Evolutionary conservation across 2,113 vertebrate species (phyloP), one percentile per base, ranked within the genome.

Genomic region (Alethe diademata): DNA sequence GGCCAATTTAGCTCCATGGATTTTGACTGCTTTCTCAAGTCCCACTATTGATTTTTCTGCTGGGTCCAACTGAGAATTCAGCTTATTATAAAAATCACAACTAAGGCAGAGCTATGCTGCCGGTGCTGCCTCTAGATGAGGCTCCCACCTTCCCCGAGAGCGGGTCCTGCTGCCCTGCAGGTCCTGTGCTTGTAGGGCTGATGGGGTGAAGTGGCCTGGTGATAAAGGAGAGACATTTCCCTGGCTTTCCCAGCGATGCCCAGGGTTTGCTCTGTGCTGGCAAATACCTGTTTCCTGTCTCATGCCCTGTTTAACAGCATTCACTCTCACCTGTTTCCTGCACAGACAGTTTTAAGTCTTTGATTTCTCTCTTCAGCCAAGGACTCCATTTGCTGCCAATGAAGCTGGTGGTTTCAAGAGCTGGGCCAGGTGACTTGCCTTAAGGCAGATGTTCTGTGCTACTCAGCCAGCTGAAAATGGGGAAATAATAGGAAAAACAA

Each of bases 351-450:
- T 90, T 85, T 42, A 94, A 71, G 73, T 23, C 38, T 40, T 85
- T 56, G 3, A 65, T 92, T 93, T 64, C 33, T 92, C 88, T 87
- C 85, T 74, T 92, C 73, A 66, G 25, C 73, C 8, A 4, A 95
- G 73, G 78, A 74, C 60, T 93, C 92, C 74, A 47, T 92, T 90
- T 88, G 78, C 88, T 85, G 91, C 88, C 78, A 50, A n/a, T 29
- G 73, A 92, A 88, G 78, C 73, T 2, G 11, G 61, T 74, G 61
- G 73, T 93, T 95, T 92, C 88, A 64, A 92, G 88, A 81, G 81
- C 91, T 19, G 29, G 61, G 78, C 74, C 94, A 88, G 88, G 91
- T 92, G 71, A 78, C 74, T 90, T 90, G 92, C 94, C 92, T 93
- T 74, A 78, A 74, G 94, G 94, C 91, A 93, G 88, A 74, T 81